These are phyloP conservation scores for Dipodomys ordii DNA, from an alignment of 2,113 vertebrate genomes.

Conservation along the genomic window DNA sequence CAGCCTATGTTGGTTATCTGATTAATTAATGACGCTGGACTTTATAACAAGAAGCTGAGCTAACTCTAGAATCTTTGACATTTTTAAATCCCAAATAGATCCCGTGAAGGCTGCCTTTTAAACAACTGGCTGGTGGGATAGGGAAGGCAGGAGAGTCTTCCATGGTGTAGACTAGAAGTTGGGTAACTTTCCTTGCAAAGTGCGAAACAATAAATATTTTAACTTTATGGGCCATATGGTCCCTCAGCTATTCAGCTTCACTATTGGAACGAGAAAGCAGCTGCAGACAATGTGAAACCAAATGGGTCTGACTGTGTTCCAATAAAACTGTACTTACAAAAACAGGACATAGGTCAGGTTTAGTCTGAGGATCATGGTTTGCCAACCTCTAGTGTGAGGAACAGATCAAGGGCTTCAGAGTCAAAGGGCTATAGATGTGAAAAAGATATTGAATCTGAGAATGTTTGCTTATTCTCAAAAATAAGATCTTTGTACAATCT, in stretches of 20 bases:
- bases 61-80: background rate
- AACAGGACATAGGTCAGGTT: background rate
- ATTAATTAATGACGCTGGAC: constrained; percentile 9
- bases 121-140: background rate
- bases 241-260: background rate
- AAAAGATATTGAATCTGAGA: constrained; percentile 18
- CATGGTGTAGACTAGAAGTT: background rate
- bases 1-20: background rate
- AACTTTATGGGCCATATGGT: background rate
- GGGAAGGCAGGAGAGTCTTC: background rate
- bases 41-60: background rate
- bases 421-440: background rate
- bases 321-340: constrained; percentile 42
- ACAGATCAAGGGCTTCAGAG: background rate
- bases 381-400: background rate
- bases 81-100: background rate
- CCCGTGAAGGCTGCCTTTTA: background rate
- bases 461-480: constrained; percentile 5
- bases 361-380: background rate
- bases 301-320: background rate
- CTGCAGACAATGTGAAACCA: background rate
- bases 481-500: constrained; percentile 11
- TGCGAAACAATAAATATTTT: background rate
- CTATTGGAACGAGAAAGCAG: background rate
- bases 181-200: background rate